phyloP scores from a whole-genome alignment of 2,888 invertebrate genomes.

The Trachelus tabidus region DNA sequence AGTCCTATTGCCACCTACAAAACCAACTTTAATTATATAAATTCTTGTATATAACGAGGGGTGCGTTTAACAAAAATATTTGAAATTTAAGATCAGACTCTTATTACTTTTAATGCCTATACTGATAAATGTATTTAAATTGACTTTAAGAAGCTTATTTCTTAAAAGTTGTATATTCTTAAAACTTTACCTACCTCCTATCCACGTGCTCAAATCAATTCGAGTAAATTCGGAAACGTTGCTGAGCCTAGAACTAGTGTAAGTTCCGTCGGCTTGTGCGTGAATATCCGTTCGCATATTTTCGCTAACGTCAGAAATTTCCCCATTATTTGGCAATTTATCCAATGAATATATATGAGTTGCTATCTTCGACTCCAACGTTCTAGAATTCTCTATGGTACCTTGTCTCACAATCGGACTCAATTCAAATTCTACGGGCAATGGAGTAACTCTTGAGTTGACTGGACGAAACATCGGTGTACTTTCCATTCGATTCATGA shows the following conservation, averaged over 20 bases:
- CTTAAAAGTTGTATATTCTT: background rate
- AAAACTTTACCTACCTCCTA: constrained; percentile 68
- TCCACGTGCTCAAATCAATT: constrained; percentile 76
- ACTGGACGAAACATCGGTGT: constrained; percentile 60
- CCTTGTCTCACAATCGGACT: constrained; percentile 60
- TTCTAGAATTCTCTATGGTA: constrained; percentile 6
- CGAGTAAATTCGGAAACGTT: constrained; percentile 69
- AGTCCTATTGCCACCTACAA: constrained; percentile 48
- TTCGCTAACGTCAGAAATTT: constrained; percentile 17
- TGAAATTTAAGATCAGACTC: background rate
- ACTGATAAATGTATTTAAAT: background rate
- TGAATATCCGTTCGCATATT: constrained; percentile 61
- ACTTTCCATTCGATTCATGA: constrained; percentile 56
- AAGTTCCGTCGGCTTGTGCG: constrained; percentile 52
- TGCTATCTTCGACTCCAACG: background rate
- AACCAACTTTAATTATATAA: background rate
- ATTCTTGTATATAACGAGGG: background rate
- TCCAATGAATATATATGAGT: constrained; percentile 1
- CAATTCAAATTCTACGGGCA: constrained; percentile 59
- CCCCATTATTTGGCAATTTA: background rate
- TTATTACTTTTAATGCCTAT: background rate
- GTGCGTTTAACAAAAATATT: background rate
- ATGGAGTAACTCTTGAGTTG: constrained; percentile 49
- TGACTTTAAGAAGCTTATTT: background rate
- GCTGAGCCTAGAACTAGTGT: constrained; percentile 63